phyloP scores from a whole-genome alignment of 1,140 invertebrate species.

The Oreohelix idahoensis region DNA sequence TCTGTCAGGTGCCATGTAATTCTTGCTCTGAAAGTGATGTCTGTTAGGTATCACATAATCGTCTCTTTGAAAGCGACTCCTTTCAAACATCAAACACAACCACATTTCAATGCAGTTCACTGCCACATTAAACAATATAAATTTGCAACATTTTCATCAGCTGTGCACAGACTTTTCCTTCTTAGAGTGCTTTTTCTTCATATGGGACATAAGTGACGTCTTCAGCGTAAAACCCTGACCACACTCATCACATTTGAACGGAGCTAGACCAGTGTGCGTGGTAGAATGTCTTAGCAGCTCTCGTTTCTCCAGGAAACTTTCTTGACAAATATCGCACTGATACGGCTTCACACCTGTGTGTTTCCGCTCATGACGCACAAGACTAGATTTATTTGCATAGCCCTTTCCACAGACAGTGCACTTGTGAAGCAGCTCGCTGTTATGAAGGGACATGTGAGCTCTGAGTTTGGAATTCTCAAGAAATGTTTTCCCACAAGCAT shows the following conservation, averaged over 20 bases:
- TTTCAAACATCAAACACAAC: no score
- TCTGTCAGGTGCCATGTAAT: no score
- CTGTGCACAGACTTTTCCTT: background rate
- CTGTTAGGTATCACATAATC: no score
- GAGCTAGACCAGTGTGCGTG: conserved; percentile 39
- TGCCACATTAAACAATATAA: no score
- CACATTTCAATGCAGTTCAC: no score
- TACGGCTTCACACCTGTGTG: conserved; percentile 42
- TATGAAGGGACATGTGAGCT: conserved; percentile 34
- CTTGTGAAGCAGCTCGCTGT: conserved; percentile 14
- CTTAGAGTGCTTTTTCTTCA: conserved; percentile 35
- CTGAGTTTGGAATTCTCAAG: conserved; percentile 38
- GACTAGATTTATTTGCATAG: conserved; percentile 40
- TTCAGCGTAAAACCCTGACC: conserved; percentile 42
- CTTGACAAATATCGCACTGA: conserved; percentile 35
- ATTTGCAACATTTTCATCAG: background rate
- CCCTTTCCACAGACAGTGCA: conserved; percentile 37
- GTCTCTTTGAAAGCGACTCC: no score
- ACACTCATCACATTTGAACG: conserved; percentile 39
- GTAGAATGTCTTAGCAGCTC: conserved; percentile 40
- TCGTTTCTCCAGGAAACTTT: conserved; percentile 43
- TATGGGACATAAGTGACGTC: conserved; percentile 41
- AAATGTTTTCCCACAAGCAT: conserved; percentile 43
- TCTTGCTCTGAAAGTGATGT: no score
- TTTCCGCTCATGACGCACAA: conserved; percentile 35